Evolutionary conservation across 2,888 invertebrate species (phyloP).

Genomic region (Halocaridina rubra): DNA sequence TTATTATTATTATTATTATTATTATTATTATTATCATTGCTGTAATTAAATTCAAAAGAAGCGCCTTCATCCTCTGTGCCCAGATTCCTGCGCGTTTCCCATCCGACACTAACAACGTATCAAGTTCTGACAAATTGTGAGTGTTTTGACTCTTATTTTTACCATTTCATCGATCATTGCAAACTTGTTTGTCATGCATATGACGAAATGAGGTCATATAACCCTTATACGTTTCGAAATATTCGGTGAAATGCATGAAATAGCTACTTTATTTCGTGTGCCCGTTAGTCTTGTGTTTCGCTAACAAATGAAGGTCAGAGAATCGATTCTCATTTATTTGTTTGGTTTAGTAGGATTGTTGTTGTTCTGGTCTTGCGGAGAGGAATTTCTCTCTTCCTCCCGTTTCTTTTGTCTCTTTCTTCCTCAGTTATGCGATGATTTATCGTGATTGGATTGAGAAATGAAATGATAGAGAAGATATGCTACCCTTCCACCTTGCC

Average conservation of each 20-base stretch:
- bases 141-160: neutral
- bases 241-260: neutral
- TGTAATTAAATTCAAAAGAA: neutral
- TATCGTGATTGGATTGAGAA: no score
- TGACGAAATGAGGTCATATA: no score
- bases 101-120: neutral
- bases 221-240: no score
- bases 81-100: neutral
- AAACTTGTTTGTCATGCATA: no score
- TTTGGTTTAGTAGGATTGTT: conserved; percentile 2
- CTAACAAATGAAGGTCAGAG: conserved; percentile 59
- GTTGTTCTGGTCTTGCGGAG: no score
- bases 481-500: no score
- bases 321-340: conserved; percentile 62
- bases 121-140: neutral
- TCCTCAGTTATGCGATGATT: no score
- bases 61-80: no score
- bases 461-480: no score
- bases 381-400: no score
- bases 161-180: no score
- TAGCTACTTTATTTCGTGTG: neutral
- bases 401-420: no score
- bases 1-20: neutral
- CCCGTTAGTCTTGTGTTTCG: conserved; percentile 58
- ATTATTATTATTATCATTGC: neutral